phyloP scores from a whole-genome alignment of 2,888 invertebrate species.

The Charanyca ferruginea region DNA sequence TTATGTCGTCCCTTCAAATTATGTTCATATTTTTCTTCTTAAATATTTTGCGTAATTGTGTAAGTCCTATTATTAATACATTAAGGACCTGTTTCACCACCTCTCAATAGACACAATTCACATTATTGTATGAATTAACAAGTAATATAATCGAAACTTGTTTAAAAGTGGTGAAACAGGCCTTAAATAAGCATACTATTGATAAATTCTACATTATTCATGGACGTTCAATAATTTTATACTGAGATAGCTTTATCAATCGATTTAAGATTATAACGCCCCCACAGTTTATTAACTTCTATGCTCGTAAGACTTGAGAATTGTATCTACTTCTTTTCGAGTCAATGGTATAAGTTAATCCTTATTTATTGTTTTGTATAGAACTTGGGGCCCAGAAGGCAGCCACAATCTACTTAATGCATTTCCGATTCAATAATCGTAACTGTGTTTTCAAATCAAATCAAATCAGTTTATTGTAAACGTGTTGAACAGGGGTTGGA shows the following conservation, averaged over 20 bases:
- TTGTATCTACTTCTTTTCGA: slow-evolving; percentile 3
- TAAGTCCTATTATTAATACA: slow-evolving; percentile 11
- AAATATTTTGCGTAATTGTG: not conserved
- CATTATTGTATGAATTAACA: not conserved
- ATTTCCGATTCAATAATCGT: not conserved
- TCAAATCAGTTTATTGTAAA: too few relatives aligned
- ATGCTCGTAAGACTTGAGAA: slow-evolving; percentile 10
- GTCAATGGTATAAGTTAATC: too few relatives aligned
- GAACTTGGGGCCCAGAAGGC: too few relatives aligned
- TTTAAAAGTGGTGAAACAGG: not conserved
- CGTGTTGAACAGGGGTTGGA: too few relatives aligned
- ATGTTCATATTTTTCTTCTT: not conserved
- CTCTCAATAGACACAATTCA: too few relatives aligned
- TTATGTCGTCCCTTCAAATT: not conserved
- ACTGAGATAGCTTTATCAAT: slow-evolving; percentile 44
- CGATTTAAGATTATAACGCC: slow-evolving; percentile 53
- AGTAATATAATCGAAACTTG: not conserved
- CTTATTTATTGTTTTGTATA: too few relatives aligned
- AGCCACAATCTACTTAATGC: too few relatives aligned
- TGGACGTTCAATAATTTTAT: slow-evolving; percentile 35
- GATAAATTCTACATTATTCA: slow-evolving; percentile 49
- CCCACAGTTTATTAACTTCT: slow-evolving; percentile 28
- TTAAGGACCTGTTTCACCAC: not conserved
- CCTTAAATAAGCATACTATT: slow-evolving; percentile 5
- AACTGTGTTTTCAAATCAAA: not conserved